phyloP scores from a whole-genome alignment of 1,140 invertebrate species.

The Drosophila jambulina region DNA sequence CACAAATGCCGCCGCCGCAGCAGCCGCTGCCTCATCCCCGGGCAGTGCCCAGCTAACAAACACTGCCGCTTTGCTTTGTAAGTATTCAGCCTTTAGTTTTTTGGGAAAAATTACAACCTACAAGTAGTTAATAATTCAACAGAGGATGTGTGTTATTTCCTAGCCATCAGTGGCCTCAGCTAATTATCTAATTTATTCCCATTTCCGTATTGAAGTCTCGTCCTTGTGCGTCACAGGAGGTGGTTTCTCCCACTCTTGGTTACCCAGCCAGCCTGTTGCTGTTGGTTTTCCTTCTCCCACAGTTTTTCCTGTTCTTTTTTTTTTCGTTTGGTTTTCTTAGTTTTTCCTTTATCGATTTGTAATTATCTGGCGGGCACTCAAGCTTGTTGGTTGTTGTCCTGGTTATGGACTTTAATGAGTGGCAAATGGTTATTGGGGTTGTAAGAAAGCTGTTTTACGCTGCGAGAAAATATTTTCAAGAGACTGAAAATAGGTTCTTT shows the following conservation, averaged over 20 bases:
- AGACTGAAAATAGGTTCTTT: neutral
- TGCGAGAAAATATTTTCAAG: neutral
- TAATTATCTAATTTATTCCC: conserved; percentile 44
- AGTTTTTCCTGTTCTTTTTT: neutral
- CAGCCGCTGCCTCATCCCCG: conserved; percentile 85
- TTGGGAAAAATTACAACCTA: no score
- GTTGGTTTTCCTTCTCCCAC: neutral
- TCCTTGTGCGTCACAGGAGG: conserved; percentile 9
- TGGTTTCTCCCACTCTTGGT: neutral
- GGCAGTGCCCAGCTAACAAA: conserved; percentile 85
- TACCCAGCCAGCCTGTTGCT: conserved; percentile 21
- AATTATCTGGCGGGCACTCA: conserved; percentile 56
- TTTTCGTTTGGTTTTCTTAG: neutral
- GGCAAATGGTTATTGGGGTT: conserved; percentile 19
- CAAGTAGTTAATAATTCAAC: conserved; percentile 33
- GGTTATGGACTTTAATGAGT: conserved; percentile 49
- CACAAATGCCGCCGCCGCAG: conserved; percentile 85
- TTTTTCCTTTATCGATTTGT: conserved; percentile 61
- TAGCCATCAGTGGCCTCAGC: conserved; percentile 1
- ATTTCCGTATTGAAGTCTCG: conserved; percentile 27
- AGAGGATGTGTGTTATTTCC: conserved; percentile 6
- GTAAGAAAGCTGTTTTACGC: neutral
- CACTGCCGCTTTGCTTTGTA: conserved; percentile 83
- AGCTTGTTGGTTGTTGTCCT: conserved; percentile 13
- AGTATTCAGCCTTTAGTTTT: conserved; percentile 41